A percentile compares a stretch with the other conserved stretches of the same genome.
These are phyloP conservation scores for Nomada fabriciana DNA, from an alignment of 2,888 invertebrate species.

Conservation along the genomic window DNA sequence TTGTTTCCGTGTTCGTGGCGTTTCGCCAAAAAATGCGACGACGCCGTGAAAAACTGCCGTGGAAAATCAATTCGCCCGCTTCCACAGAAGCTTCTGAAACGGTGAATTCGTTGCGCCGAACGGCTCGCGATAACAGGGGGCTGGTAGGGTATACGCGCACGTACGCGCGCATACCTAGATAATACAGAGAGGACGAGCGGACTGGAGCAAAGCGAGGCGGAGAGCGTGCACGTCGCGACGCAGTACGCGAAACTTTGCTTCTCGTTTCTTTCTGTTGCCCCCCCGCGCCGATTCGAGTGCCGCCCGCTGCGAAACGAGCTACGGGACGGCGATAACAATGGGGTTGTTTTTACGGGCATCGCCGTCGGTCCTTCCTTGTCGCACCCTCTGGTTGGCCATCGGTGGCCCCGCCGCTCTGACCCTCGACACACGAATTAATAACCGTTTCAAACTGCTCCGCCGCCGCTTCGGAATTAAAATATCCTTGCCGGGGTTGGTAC, in stretches of 20 bases:
- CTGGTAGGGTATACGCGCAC: not conserved
- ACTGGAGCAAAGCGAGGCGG: not conserved
- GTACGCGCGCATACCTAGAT: not conserved
- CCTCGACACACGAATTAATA: constrained; percentile 79
- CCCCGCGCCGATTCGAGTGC: constrained; percentile 51
- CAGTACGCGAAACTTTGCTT: constrained; percentile 51
- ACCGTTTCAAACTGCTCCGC: constrained; percentile 75
- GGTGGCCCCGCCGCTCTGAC: constrained; percentile 30
- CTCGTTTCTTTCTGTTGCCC: constrained; percentile 51
- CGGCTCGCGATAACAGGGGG: constrained; percentile 37
- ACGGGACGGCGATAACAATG: constrained; percentile 79
- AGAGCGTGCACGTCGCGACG: constrained; percentile 5
- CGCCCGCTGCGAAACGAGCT: constrained; percentile 79
- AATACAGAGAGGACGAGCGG: not conserved
- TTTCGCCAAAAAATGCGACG: not conserved
- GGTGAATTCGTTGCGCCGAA: constrained; percentile 25
- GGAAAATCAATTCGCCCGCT: constrained; percentile 46
- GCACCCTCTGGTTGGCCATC: constrained; percentile 15
- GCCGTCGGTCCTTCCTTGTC: constrained; percentile 57
- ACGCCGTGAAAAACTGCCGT: not conserved
- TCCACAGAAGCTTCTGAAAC: constrained; percentile 33
- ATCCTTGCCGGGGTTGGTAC: constrained; percentile 66
- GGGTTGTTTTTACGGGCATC: constrained; percentile 80
- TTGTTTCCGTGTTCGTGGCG: constrained; percentile 35
- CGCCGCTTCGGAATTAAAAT: constrained; percentile 77